Evolutionary conservation across 2,888 invertebrate genomes (phyloP).

Genomic region (Cancer borealis): DNA sequence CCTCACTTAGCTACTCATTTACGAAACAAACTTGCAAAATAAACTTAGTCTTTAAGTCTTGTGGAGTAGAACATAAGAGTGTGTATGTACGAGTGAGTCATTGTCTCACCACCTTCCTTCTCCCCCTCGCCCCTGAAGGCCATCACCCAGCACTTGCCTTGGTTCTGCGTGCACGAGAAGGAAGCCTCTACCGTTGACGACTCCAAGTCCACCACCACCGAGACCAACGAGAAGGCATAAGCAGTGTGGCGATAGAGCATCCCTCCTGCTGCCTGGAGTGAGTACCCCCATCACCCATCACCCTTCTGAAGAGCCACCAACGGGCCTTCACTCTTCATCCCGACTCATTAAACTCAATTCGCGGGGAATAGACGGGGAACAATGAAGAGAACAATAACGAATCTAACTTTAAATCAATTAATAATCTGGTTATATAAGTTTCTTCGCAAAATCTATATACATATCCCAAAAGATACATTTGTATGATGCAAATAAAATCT

Average conservation of each 20-base stretch:
- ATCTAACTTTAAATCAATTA: no score
- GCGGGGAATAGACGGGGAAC: neutral
- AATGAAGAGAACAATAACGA: neutral
- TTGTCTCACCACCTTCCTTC: neutral
- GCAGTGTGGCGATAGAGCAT: neutral
- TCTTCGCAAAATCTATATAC: neutral
- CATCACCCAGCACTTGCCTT: constrained; percentile 69
- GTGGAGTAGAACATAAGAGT: neutral
- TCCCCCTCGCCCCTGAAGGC: constrained; percentile 41
- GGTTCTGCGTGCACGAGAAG: constrained; percentile 69
- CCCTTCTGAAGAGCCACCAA: neutral
- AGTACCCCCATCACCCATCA: neutral
- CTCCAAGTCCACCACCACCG: constrained; percentile 34
- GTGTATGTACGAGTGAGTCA: neutral
- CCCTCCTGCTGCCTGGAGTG: constrained; percentile 14
- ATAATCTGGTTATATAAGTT: neutral
- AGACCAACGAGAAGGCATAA: constrained; percentile 44
- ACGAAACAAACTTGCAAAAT: neutral
- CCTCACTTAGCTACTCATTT: neutral
- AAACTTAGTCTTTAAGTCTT: neutral
- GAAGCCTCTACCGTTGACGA: constrained; percentile 2
- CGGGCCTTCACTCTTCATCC: neutral
- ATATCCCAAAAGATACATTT: neutral
- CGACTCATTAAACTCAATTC: neutral
- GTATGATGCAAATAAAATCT: neutral